These are phyloP conservation scores for Polydesmus complanatus DNA, from an alignment of 2,888 invertebrate species.

Conservation along the genomic window DNA sequence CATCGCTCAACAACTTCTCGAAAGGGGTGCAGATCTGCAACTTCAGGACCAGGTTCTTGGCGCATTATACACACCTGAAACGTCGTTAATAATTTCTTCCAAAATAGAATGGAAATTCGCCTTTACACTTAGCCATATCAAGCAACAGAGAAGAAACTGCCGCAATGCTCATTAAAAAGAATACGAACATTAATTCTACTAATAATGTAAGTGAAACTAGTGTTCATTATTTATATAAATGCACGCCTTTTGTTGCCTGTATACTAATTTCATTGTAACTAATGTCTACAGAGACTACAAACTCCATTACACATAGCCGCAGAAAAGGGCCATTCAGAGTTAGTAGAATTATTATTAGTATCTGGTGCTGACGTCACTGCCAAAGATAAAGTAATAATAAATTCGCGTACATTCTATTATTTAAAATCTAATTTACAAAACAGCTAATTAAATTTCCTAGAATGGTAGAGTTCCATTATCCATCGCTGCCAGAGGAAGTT, in stretches of 20 bases:
- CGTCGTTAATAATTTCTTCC: too few species aligned
- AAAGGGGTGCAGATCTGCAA: constrained; percentile 25
- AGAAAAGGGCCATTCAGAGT: constrained; percentile 50
- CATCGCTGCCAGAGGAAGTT: constrained; percentile 64
- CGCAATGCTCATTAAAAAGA: constrained; percentile 50
- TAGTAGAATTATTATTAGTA: constrained; percentile 46
- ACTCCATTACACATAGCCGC: constrained; percentile 69
- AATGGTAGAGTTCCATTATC: constrained; percentile 56
- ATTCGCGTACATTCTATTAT: too few species aligned
- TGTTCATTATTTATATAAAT: neutral
- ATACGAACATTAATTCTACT: constrained; percentile 54
- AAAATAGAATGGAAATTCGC: constrained; percentile 48
- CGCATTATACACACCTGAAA: too few species aligned
- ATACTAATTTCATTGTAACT: neutral
- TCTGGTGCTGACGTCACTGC: constrained; percentile 9
- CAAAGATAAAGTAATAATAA: constrained; percentile 12
- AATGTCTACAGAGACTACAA: constrained; percentile 27
- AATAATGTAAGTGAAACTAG: constrained; percentile 48
- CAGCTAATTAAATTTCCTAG: constrained; percentile 26
- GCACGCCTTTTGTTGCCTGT: neutral
- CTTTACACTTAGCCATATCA: constrained; percentile 68
- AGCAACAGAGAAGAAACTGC: constrained; percentile 59
- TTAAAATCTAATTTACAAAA: neutral
- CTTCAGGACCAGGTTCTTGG: constrained; percentile 22
- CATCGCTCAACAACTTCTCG: constrained; percentile 25